These are phyloP conservation scores for Bolinopsis microptera DNA, from an alignment of 37 sponge, comb jelly and placozoan genomes.

Conservation along the genomic window DNA sequence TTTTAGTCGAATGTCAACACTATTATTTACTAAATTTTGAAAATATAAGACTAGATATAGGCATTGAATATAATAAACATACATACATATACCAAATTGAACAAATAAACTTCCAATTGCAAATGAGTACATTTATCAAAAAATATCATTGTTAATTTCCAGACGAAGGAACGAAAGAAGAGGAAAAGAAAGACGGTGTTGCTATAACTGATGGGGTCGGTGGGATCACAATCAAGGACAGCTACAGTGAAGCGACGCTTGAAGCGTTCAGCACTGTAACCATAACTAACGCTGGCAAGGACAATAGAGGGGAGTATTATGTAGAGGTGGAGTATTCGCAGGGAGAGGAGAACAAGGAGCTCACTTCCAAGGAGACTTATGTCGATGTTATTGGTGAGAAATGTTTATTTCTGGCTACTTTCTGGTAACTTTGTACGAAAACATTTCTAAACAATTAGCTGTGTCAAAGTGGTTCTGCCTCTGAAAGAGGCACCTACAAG, in stretches of 20 bases:
- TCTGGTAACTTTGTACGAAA: neutral
- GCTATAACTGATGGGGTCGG: neutral
- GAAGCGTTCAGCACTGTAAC: neutral
- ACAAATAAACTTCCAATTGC: no score
- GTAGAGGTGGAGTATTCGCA: neutral
- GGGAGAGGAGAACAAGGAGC: neutral
- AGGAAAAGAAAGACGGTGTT: neutral
- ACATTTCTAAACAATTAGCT: no score
- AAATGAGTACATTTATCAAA: no score
- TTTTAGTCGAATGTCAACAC: no score
- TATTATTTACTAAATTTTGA: no score
- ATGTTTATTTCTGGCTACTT: neutral
- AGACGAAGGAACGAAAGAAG: no score
- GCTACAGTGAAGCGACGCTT: neutral
- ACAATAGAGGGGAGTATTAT: neutral
- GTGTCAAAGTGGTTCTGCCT: no score
- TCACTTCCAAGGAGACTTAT: neutral
- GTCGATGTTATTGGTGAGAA: conserved; percentile 58
- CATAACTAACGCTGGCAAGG: neutral
- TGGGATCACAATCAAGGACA: neutral
- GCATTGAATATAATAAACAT: no score
- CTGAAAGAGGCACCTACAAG: no score
- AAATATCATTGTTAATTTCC: neutral
- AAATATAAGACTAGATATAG: no score
- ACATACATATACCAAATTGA: no score